Base-by-base conservation (phyloP, 2,797 vertebrate genomes). In the Scarus forsteni region DNA sequence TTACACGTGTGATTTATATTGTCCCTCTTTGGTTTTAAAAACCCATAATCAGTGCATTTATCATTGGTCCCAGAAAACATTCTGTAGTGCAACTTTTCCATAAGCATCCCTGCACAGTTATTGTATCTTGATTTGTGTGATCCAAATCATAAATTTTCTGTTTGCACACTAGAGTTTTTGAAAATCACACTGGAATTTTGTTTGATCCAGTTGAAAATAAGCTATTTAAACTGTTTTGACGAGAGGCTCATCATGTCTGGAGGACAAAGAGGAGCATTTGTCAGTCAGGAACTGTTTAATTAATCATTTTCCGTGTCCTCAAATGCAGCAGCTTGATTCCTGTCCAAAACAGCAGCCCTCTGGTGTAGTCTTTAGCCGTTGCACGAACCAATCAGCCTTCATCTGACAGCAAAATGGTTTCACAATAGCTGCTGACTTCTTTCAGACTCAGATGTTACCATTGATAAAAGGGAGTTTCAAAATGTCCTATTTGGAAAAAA, bases 1-100 rank as follows among this genome's bases (percentile, higher is more conserved):
- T 77, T 87, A 81, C 62, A 67, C 63, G 56, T 87, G 89, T 86
- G 69, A 84, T 85, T 81, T 81, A 75, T 81, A 78, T 75, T 69
- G 61, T 78, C 50, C 16, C 73, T 85, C 27, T 84, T 87, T 70
- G 34, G 56, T 81, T 89, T 76, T 75, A 79, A 69, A 45, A 64
- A 73, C 66, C 52, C 52, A 70, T 46, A 84, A 71, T 42, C 40
- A 79, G 73, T 67, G 48, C 39, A 63, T 68, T 69, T 34, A 42
- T 72, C 61, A 80, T 62, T 57, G 40, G 55, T 71, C 77, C 59
- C 54, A 76, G 63, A 79, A 2, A 79, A 77, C 57, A 55, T 76
- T 63, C 50, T 59, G 73, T 46, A 69, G 34, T 63, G 74, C 64
- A 77, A 75, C 53, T 70, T 58, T 79, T 70, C 65, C 68, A 62